Percentiles rank a stretch among this genome's conserved stretches.
phyloP scores from a whole-genome alignment of 1,140 invertebrate species.

The Medauroidea extradentata region DNA sequence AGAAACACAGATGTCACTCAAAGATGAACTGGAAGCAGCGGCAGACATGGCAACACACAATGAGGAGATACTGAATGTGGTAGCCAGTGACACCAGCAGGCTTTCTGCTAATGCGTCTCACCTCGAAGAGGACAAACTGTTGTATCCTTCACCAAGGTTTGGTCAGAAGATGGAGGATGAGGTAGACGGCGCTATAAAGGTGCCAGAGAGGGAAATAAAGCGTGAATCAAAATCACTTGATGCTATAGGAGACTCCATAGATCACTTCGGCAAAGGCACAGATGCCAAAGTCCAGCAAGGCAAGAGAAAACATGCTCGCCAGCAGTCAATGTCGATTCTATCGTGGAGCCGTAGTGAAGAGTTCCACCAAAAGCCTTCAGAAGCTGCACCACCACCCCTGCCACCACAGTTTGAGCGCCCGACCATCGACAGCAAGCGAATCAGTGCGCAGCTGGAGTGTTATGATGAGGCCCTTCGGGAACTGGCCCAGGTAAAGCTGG shows the following conservation, averaged over 20 bases:
- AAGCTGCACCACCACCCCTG: background rate
- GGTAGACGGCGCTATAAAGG: background rate
- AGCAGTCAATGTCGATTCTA: conserved; percentile 7
- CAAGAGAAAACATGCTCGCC: conserved; percentile 10
- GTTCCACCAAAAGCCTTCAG: conserved; percentile 1
- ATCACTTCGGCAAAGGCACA: background rate
- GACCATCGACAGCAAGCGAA: conserved; percentile 20
- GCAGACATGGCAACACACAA: background rate
- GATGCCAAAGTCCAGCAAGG: background rate
- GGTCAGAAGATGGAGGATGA: background rate
- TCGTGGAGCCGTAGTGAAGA: conserved; percentile 11
- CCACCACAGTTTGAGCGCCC: conserved; percentile 8
- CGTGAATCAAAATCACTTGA: conserved; percentile 27
- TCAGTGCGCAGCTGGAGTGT: conserved; percentile 30
- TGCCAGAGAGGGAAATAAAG: background rate
- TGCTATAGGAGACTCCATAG: conserved; percentile 12
- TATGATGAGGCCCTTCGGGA: conserved; percentile 33
- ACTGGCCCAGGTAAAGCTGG: conserved; percentile 17
- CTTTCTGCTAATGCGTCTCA: too few species aligned
- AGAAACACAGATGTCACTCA: background rate
- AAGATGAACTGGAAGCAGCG: background rate
- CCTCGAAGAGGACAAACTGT: background rate
- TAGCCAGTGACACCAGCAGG: too few species aligned
- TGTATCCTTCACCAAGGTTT: conserved; percentile 6
- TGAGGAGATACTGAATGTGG: too few species aligned